Evolutionary conservation across 2,888 invertebrate species (phyloP).

Genomic region (Agrotis clavis): DNA sequence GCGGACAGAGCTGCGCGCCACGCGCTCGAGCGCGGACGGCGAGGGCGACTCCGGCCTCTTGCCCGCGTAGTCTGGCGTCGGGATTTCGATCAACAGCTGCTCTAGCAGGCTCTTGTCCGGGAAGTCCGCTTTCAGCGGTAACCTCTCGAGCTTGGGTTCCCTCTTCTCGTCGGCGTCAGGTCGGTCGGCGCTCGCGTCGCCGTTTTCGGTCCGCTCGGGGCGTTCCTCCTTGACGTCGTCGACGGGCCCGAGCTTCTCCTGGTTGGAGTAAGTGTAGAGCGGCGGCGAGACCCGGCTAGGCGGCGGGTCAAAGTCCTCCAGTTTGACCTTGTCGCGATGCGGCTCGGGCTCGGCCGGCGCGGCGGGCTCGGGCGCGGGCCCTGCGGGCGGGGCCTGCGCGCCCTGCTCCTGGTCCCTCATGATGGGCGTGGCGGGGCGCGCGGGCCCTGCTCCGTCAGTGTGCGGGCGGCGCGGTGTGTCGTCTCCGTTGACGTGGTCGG

Average conservation of each 20-base stretch:
- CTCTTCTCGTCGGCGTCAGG: conserved; percentile 59
- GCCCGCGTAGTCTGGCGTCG: conserved; percentile 90
- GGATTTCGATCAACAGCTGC: conserved; percentile 96
- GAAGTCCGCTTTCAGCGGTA: conserved; percentile 86
- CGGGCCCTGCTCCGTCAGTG: conserved; percentile 70
- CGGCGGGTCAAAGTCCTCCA: conserved; percentile 91
- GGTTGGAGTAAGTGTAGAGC: conserved; percentile 95
- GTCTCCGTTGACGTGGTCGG: conserved; percentile 85
- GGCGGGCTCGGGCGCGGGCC: conserved; percentile 14
- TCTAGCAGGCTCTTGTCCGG: conserved; percentile 93
- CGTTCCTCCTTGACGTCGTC: conserved; percentile 87
- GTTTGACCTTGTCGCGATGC: conserved; percentile 71
- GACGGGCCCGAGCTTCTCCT: conserved; percentile 88
- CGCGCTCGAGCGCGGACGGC: conserved; percentile 86
- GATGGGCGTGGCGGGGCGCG: conserved; percentile 58
- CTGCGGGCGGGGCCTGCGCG: conserved; percentile 22
- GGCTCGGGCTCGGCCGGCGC: conserved; percentile 36
- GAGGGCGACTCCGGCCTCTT: conserved; percentile 88
- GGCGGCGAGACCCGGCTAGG: conserved; percentile 94
- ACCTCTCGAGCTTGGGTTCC: conserved; percentile 79
- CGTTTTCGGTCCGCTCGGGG: conserved; percentile 84
- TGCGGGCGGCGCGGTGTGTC: conserved; percentile 66
- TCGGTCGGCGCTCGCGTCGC: conserved; percentile 68
- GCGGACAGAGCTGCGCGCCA: conserved; percentile 90
- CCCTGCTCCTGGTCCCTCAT: conserved; percentile 46